These are phyloP conservation scores for Myiotriccus ornatus DNA, from an alignment of 2,797 vertebrate species.

Conservation along the genomic window DNA sequence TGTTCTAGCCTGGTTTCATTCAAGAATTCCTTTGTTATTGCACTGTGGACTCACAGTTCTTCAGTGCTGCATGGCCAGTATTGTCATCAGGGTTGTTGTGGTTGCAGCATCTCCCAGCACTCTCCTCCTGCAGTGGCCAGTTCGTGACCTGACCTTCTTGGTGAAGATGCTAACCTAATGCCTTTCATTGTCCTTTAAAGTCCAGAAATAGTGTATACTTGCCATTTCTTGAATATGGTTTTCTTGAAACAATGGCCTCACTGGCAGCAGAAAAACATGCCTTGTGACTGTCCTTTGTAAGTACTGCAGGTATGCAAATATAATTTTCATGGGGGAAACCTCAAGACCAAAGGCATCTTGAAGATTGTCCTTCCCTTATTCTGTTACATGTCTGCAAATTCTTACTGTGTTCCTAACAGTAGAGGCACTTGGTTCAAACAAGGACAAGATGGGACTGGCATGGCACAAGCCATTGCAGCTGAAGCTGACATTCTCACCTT, in stretches of 20 bases:
- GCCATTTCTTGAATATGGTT: not conserved
- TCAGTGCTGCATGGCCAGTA: fast-evolving
- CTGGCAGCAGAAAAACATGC: not conserved
- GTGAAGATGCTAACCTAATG: not conserved
- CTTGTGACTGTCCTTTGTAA: not conserved
- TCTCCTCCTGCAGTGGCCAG: fast-evolving
- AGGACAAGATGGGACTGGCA: fast-evolving
- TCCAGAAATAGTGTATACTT: not conserved
- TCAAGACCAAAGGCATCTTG: not conserved
- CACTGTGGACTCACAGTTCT: not conserved
- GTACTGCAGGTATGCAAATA: not conserved
- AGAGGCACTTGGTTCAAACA: not conserved
- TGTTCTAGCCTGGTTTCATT: not conserved
- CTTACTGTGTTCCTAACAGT: not conserved
- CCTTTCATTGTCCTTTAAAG: not conserved
- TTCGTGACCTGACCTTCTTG: fast-evolving
- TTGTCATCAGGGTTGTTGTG: fast-evolving
- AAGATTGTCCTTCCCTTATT: not conserved
- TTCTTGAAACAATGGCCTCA: not conserved
- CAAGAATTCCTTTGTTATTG: fast-evolving
- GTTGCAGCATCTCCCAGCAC: fast-evolving
- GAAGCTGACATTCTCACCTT: not conserved
- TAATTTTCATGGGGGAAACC: not conserved
- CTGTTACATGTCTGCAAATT: not conserved
- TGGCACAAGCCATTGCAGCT: not conserved